phyloP scores from a whole-genome alignment of 2,797 vertebrate species.

The Ataeniobius toweri region DNA sequence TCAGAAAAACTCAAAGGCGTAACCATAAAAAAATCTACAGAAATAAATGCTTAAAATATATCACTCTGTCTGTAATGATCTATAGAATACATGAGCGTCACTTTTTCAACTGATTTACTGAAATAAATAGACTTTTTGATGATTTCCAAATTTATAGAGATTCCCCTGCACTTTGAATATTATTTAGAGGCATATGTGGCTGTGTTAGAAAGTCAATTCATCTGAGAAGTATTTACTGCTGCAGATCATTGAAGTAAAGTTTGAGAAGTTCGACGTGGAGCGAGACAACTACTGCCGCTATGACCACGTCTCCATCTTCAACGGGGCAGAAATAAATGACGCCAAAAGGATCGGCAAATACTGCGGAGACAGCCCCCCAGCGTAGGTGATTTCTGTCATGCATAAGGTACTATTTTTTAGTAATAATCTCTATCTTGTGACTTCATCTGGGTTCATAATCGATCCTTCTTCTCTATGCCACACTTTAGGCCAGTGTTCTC shows the following conservation, averaged over 20 bases:
- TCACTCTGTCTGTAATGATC: too few species aligned
- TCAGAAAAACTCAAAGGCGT: neutral
- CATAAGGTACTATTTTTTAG: constrained; percentile 6
- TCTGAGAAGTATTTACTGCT: constrained; percentile 22
- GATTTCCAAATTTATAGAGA: neutral
- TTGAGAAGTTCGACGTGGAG: constrained; percentile 99
- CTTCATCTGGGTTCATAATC: constrained; percentile 25
- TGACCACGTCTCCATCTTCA: constrained; percentile 94
- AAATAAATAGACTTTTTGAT: neutral
- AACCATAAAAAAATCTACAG: neutral
- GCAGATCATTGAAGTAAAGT: constrained; percentile 92
- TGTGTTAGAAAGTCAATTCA: constrained; percentile 9
- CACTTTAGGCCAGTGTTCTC: constrained; percentile 90
- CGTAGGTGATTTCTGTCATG: constrained; percentile 82
- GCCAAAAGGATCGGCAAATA: constrained; percentile 95
- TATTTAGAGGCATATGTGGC: constrained; percentile 6
- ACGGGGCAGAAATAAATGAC: constrained; percentile 92
- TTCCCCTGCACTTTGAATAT: neutral
- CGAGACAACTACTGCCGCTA: constrained; percentile 98
- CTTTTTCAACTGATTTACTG: neutral
- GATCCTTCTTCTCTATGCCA: constrained; percentile 17
- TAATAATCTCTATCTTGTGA: neutral
- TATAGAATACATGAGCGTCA: neutral
- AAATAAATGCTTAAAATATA: too few species aligned
- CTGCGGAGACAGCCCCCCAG: constrained; percentile 96